Conservation (phyloP, 2,113 vertebrate species). For the Cephalopterus ornatus region DNA sequence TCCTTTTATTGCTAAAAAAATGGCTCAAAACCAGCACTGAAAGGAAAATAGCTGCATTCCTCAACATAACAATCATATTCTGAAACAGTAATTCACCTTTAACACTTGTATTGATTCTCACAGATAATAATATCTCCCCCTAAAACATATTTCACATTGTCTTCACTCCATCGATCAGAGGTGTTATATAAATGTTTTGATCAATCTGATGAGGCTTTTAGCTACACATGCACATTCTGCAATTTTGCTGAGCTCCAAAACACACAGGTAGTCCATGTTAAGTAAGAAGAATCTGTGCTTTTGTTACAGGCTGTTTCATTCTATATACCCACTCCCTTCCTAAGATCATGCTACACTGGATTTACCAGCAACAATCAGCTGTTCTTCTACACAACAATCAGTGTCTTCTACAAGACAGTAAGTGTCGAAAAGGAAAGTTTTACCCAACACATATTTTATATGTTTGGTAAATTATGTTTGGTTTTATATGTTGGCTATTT, state of each 20-base stretch:
- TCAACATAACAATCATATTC: not conserved
- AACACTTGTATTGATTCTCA: slow-evolving; percentile 37
- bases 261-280: not conserved
- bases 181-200: not conserved
- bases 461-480: not conserved
- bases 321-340: not conserved
- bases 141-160: not conserved
- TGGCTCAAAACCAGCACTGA: not conserved
- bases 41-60: not conserved
- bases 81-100: not conserved
- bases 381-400: not conserved
- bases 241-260: not conserved
- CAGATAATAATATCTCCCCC: not conserved
- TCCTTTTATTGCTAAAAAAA: slow-evolving; percentile 8
- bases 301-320: not conserved
- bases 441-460: not conserved
- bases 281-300: not conserved
- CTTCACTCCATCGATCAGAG: not conserved
- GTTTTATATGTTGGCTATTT: too few relatives aligned
- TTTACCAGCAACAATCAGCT: not conserved
- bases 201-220: not conserved
- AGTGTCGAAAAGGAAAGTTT: not conserved
- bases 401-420: not conserved
- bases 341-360: not conserved
- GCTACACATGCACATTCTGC: not conserved